These are phyloP conservation scores for Pardosa pseudoannulata DNA, from an alignment of 2,888 invertebrate genomes.

Conservation along the genomic window DNA sequence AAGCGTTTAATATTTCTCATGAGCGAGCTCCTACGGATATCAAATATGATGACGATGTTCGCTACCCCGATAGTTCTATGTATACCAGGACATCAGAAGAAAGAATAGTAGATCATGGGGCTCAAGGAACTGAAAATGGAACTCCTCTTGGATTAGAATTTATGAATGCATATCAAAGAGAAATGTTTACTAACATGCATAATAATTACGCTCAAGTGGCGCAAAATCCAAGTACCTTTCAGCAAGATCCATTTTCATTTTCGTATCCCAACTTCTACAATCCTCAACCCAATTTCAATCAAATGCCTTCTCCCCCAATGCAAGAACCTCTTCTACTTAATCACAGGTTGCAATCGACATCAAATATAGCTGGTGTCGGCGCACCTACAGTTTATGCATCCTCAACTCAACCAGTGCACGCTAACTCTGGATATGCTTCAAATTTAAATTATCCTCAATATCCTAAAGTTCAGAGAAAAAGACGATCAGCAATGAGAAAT, in stretches of 20 bases:
- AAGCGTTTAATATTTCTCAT: slow-evolving; percentile 35
- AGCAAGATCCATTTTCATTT: slow-evolving; percentile 51
- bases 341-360: slow-evolving; percentile 24
- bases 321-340: slow-evolving; percentile 50
- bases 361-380: slow-evolving; percentile 12
- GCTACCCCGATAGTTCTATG: background rate
- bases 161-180: slow-evolving; percentile 42
- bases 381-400: background rate
- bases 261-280: slow-evolving; percentile 33
- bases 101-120: slow-evolving; percentile 24
- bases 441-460: slow-evolving; percentile 27
- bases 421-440: background rate
- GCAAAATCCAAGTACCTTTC: background rate
- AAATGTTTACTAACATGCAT: slow-evolving; percentile 19
- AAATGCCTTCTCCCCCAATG: slow-evolving; percentile 10
- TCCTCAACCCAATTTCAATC: slow-evolving; percentile 31
- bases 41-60: slow-evolving; percentile 50
- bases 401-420: background rate
- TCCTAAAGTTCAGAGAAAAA: slow-evolving; percentile 40
- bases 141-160: slow-evolving; percentile 31
- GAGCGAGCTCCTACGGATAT: slow-evolving; percentile 16
- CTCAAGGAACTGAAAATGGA: slow-evolving; percentile 45
- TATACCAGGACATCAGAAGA: background rate
- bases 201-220: slow-evolving; percentile 35
- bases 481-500: slow-evolving; percentile 11